Evolutionary conservation across 2,113 vertebrate genomes (phyloP).

Genomic region (Dipodomys stephensi): DNA sequence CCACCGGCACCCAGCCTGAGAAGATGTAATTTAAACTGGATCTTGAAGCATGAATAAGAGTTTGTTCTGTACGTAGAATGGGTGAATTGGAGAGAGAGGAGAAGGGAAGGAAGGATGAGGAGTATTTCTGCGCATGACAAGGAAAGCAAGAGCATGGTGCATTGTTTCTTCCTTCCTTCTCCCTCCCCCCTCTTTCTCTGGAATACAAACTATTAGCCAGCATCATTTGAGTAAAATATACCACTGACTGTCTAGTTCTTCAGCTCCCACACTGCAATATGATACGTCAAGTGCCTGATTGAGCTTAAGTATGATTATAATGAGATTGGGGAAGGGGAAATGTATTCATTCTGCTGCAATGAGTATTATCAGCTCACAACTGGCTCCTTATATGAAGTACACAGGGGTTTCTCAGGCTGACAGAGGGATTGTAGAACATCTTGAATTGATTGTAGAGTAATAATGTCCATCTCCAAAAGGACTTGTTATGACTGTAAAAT

Average conservation of each 20-base stretch:
- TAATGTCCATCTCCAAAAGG: slow-evolving; percentile 72
- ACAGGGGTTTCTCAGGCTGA: slow-evolving; percentile 14
- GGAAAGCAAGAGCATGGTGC: neutral
- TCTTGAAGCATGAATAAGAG: neutral
- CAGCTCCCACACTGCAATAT: slow-evolving; percentile 30
- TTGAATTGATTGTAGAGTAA: slow-evolving; percentile 62
- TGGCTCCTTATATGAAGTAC: neutral
- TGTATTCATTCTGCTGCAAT: neutral
- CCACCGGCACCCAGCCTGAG: neutral
- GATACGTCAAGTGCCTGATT: slow-evolving; percentile 22
- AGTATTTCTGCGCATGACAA: neutral
- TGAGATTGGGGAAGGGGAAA: slow-evolving; percentile 28
- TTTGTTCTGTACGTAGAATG: neutral
- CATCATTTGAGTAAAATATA: slow-evolving; percentile 4
- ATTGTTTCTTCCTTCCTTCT: neutral
- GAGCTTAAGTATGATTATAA: slow-evolving; percentile 40
- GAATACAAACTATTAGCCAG: neutral
- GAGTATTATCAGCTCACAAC: slow-evolving; percentile 43
- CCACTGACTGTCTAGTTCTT: neutral
- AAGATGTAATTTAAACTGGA: neutral
- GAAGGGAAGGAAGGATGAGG: neutral
- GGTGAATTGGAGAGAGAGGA: neutral
- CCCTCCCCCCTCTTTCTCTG: neutral
- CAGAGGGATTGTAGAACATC: slow-evolving; percentile 60
- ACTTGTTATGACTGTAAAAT: slow-evolving; percentile 70